Evolutionary conservation across 2,113 vertebrate genomes (phyloP), one percentile per base, ranked within the genome.

Genomic region (Cryptotis parvus): DNA sequence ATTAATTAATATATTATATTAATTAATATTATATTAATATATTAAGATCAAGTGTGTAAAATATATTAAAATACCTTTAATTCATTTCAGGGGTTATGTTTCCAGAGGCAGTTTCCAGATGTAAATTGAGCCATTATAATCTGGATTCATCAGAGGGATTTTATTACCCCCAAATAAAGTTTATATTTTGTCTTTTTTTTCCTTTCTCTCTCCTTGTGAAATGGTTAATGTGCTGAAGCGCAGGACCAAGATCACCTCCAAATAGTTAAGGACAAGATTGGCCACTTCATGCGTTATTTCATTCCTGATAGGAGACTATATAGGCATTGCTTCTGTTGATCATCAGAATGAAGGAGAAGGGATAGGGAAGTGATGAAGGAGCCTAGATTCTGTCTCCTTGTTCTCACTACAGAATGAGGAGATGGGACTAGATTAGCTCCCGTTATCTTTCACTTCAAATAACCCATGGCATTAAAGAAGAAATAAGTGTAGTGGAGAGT

Each of bases 161-260:
- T 97, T 91, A 96, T 96, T 95, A 89, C 89, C 82, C 88, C 94
- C 90, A 97, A 97, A 96, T 96, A 97, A 97, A 97, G 92, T 96
- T 76, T 27, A 75, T 82, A 93, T 93, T 97, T 97, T 78, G 94
- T 94, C 94, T 97, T 96, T 94, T 92, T 96, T 97, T 96, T 96
- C 97, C 96, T 95, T 97, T 89, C 95, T 97, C 98, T 96, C 97
- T 97, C 96, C 97, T 97, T 97, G 97, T 98, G 97, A 98, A 97
- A 96, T 69, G 31, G 85, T 97, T 98, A 97, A 98, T 97, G 95
- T 82, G 95, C 94, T 96, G 87, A 70, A 94, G 63, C 41, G 12
- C 82, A 92, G 92, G 11, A 20, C 94, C 96, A 77, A 98, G 97
- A 97, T 97, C 97, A 97, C 97, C 97, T 97, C 85, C 96, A 97